These are phyloP conservation scores for Clivina fossor DNA, from an alignment of 2,888 invertebrate genomes.

Conservation along the genomic window DNA sequence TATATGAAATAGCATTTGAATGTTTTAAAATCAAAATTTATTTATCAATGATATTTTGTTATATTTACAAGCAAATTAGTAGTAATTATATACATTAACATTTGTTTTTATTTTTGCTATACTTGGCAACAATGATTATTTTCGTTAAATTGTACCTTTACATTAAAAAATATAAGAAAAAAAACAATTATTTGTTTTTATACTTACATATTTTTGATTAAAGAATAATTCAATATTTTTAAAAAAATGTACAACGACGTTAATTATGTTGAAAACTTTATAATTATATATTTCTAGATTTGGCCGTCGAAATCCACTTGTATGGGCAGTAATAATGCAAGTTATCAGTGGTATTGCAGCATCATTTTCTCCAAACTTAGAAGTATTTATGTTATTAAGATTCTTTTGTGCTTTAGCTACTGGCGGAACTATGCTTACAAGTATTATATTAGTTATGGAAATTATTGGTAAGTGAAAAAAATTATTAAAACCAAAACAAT, in stretches of 20 bases:
- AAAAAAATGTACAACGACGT: background rate
- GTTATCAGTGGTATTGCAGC: conserved; percentile 59
- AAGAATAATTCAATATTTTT: background rate
- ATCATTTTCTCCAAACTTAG: conserved; percentile 60
- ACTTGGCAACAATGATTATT: too few relatives aligned
- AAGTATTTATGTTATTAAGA: conserved; percentile 61
- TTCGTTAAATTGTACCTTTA: too few relatives aligned
- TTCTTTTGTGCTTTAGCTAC: conserved; percentile 62
- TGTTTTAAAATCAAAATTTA: too few relatives aligned
- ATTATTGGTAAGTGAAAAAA: conserved; percentile 49
- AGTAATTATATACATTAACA: too few relatives aligned
- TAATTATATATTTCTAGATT: background rate
- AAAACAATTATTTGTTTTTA: too few relatives aligned
- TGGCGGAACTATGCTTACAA: conserved; percentile 73
- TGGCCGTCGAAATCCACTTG: conserved; percentile 7
- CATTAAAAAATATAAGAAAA: too few relatives aligned
- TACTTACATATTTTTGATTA: background rate
- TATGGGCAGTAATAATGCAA: conserved; percentile 59
- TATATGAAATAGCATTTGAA: too few relatives aligned
- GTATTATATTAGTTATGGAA: conserved; percentile 51
- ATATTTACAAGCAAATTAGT: too few relatives aligned
- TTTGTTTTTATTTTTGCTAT: too few relatives aligned
- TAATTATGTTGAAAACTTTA: background rate
- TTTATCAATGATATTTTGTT: too few relatives aligned
- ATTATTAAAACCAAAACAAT: background rate